Conservation (phyloP, 1,140 invertebrate species). For the Lordiphosa collinella region DNA sequence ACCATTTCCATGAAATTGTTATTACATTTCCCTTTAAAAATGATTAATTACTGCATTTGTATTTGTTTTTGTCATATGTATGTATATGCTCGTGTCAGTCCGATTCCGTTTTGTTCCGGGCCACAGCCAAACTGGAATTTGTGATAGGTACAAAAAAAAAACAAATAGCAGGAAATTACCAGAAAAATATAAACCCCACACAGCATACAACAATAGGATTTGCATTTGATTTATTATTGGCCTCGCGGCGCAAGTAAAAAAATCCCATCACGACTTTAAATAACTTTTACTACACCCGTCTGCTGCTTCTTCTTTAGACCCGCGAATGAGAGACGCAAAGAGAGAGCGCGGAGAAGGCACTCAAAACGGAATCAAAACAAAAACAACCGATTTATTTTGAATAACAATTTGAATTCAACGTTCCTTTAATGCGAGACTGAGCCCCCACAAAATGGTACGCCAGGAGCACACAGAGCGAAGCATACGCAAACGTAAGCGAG, state of each 20-base stretch:
- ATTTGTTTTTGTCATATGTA: slow-evolving; percentile 3
- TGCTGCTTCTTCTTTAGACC: slow-evolving; percentile 15
- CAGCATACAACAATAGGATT: slow-evolving; percentile 9
- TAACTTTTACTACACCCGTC: slow-evolving; percentile 3
- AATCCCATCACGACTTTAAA: background rate
- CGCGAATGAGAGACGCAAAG: slow-evolving; percentile 35
- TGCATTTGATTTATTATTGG: slow-evolving; percentile 3
- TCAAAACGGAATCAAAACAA: slow-evolving; percentile 45
- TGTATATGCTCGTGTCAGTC: background rate
- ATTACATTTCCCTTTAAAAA: no score
- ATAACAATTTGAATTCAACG: slow-evolving; percentile 12
- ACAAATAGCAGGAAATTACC: slow-evolving; percentile 12
- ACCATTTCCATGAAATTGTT: no score
- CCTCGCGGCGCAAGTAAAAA: background rate
- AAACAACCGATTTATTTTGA: slow-evolving; percentile 30
- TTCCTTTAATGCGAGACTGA: slow-evolving; percentile 31
- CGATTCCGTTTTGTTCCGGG: slow-evolving; percentile 19
- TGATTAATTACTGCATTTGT: slow-evolving; percentile 9
- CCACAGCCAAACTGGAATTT: slow-evolving; percentile 34
- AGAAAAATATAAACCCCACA: slow-evolving; percentile 17
- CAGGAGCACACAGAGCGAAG: slow-evolving; percentile 40
- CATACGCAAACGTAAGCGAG: slow-evolving; percentile 64
- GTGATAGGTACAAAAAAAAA: slow-evolving; percentile 13
- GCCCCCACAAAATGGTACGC: slow-evolving; percentile 34
- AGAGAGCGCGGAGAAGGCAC: slow-evolving; percentile 26